Conservation (phyloP, 2,797 vertebrate species). For the Thripadectes ignobilis region DNA sequence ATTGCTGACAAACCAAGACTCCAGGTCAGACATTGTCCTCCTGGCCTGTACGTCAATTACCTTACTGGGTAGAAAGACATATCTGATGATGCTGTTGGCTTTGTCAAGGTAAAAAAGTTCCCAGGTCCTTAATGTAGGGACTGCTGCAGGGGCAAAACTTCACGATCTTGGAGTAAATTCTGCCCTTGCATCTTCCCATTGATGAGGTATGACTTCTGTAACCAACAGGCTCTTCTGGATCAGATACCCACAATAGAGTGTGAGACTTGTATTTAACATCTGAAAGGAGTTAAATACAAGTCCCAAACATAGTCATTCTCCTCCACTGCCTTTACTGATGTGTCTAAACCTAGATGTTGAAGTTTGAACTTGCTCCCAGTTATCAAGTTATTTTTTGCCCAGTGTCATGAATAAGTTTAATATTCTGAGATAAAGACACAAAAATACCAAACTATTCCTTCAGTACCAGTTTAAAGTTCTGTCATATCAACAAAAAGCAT, state of each 20-base stretch:
- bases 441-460: neutral
- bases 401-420: neutral
- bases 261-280: neutral
- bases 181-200: neutral
- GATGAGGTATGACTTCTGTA: neutral
- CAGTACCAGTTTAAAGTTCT: neutral
- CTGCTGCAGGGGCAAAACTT: neutral
- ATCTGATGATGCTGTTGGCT: neutral
- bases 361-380: neutral
- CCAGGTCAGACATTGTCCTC: neutral
- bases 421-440: neutral
- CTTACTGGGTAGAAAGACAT: neutral
- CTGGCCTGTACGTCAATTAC: neutral
- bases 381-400: neutral
- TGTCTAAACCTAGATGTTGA: neutral
- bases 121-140: neutral
- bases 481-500: neutral
- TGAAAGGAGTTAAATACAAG: neutral
- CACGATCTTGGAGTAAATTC: accelerated
- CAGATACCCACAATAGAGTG: neutral
- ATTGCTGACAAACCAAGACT: neutral
- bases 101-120: neutral
- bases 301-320: neutral
- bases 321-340: neutral
- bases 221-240: neutral